Evolutionary conservation across 2,888 invertebrate species (phyloP).

Genomic region (Cephus spinipes): DNA sequence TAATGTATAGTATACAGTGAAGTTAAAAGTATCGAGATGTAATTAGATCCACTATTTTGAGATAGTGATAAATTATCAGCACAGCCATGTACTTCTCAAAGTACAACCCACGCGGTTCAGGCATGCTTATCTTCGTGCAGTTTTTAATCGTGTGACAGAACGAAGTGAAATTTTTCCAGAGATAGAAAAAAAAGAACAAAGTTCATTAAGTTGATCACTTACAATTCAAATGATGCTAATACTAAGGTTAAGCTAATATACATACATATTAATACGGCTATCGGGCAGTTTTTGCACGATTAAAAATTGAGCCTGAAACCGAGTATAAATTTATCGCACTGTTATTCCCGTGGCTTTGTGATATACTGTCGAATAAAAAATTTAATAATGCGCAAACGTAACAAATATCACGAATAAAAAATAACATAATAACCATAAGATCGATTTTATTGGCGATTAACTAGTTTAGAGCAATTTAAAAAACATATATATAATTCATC

Average conservation of each 20-base stretch:
- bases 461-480: no score
- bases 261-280: background rate
- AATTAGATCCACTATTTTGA: background rate
- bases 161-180: background rate
- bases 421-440: no score
- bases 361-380: background rate
- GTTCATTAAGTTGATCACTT: background rate
- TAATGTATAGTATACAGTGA: background rate
- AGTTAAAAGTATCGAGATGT: background rate
- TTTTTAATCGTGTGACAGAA: background rate
- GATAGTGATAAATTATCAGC: background rate
- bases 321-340: background rate
- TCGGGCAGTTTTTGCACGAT: background rate
- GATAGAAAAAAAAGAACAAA: background rate
- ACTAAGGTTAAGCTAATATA: background rate
- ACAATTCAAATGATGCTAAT: background rate
- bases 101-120: background rate
- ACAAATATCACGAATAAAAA: no score
- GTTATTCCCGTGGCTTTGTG: background rate
- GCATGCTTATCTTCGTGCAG: background rate
- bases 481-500: no score
- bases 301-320: background rate
- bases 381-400: no score
- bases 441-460: no score
- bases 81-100: background rate